Base-by-base conservation (phyloP, 1,140 invertebrate species). In the Oryctes rhinoceros region DNA sequence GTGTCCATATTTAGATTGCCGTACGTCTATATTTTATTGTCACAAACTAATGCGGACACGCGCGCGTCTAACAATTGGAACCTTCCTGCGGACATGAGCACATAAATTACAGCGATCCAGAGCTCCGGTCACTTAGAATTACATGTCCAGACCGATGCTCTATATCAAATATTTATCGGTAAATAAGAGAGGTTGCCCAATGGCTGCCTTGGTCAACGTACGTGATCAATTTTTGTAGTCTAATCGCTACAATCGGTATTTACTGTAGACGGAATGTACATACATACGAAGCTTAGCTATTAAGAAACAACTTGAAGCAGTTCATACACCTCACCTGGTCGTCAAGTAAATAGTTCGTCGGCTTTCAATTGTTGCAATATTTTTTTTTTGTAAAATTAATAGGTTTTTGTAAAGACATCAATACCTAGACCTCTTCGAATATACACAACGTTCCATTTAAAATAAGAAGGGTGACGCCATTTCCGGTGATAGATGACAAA, bases 21-120 rank as follows among this genome's bases (percentile, higher is more conserved):
- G 65, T 71, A 71, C 65, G 65, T 71, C 65, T 71, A 71, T 71
- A 71, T 71, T 71, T 71, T 71, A 71, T 71, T 71, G 65, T 71
- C 65, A 71, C 20, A 37, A 71, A 35, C 20, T 71, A 71, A 71
- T 13, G 65, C 65, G 24, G 24, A 59, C 18, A 59, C 15, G 18
- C 53, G 65, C 35, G 65, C 35, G 65, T 71, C 65, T 71, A 71
- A 71, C 65, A 71, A 71, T 71, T 71, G 65, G 35, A 71, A 37
- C 35, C 65, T 71, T 71, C 65, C 65, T 71, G 65, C 20, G 18
- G 5, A 24, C 18, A 24, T 15, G 7, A 18, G 24, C 11, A 71
- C 65, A 71, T 71, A 71, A 71, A 71, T 71, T 71, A 71, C 15
- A 13, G 18, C 35, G 65, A 35, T 35, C 65, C 35, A 59, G 65